Conservation (phyloP, 2,888 invertebrate species). For the Nemotelus nigrinus region DNA sequence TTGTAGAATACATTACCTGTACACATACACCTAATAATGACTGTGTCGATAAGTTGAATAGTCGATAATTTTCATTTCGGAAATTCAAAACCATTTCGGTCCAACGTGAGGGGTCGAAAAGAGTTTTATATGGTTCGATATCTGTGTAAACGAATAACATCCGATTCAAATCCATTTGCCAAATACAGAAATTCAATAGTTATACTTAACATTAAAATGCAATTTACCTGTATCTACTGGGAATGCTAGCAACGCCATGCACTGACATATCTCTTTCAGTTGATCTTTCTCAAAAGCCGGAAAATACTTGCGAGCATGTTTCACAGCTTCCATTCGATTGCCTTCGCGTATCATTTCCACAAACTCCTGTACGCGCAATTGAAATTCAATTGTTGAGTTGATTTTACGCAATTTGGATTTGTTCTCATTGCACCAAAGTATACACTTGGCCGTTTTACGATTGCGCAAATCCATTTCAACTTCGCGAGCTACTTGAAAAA, state of each 20-base stretch:
- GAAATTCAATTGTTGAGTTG: slow-evolving; percentile 95
- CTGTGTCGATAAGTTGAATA: slow-evolving; percentile 91
- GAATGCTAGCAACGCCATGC: slow-evolving; percentile 95
- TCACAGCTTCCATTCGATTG: slow-evolving; percentile 89
- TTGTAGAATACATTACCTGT: slow-evolving; percentile 65
- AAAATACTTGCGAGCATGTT: slow-evolving; percentile 94
- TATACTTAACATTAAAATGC: background rate
- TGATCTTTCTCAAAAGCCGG: slow-evolving; percentile 88
- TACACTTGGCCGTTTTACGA: slow-evolving; percentile 87
- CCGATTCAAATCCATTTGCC: slow-evolving; percentile 16
- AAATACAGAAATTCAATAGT: background rate
- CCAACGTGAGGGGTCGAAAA: slow-evolving; percentile 80
- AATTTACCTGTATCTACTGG: slow-evolving; percentile 77
- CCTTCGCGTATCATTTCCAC: slow-evolving; percentile 92
- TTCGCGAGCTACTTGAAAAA: slow-evolving; percentile 82
- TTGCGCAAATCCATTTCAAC: slow-evolving; percentile 86
- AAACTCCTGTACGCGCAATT: slow-evolving; percentile 85
- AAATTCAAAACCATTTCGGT: slow-evolving; percentile 87
- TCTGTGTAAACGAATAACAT: slow-evolving; percentile 61
- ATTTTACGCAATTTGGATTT: slow-evolving; percentile 93
- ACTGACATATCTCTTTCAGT: slow-evolving; percentile 86
- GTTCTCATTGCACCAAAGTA: slow-evolving; percentile 97
- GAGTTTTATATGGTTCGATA: slow-evolving; percentile 75
- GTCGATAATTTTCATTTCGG: slow-evolving; percentile 90
- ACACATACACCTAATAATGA: slow-evolving; percentile 92